phyloP scores from a whole-genome alignment of 2,888 invertebrate genomes.

The Spodoptera exigua region DNA sequence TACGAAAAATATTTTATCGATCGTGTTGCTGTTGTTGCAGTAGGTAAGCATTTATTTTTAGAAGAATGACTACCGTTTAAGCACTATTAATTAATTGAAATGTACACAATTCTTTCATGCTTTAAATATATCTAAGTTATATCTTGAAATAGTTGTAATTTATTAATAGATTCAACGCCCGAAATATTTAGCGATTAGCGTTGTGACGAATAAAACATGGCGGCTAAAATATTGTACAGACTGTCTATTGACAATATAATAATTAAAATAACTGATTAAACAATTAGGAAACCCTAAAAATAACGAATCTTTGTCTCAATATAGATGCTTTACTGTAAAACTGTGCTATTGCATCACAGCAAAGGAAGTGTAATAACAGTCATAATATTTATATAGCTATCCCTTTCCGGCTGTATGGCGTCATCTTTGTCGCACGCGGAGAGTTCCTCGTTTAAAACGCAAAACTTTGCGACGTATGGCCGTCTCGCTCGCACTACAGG shows the following conservation, averaged over 20 bases:
- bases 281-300: constrained; percentile 68
- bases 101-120: constrained; percentile 22
- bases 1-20: background rate
- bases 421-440: constrained; percentile 80
- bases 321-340: constrained; percentile 83
- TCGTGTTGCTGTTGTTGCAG: background rate
- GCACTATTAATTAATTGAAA: constrained; percentile 12
- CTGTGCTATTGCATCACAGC: constrained; percentile 86
- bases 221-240: background rate
- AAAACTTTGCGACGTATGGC: constrained; percentile 66
- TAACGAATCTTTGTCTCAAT: constrained; percentile 83
- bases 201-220: background rate
- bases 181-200: background rate
- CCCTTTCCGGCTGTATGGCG: constrained; percentile 75
- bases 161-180: constrained; percentile 7
- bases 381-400: constrained; percentile 87
- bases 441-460: constrained; percentile 70
- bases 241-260: constrained; percentile 23
- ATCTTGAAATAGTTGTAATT: constrained; percentile 24
- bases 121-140: constrained; percentile 27
- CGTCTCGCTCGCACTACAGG: constrained; percentile 67
- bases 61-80: no score
- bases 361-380: constrained; percentile 88
- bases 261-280: constrained; percentile 42
- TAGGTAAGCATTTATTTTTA: no score